phyloP scores from a whole-genome alignment of 1,140 invertebrate genomes.

The Drosophila erecta region DNA sequence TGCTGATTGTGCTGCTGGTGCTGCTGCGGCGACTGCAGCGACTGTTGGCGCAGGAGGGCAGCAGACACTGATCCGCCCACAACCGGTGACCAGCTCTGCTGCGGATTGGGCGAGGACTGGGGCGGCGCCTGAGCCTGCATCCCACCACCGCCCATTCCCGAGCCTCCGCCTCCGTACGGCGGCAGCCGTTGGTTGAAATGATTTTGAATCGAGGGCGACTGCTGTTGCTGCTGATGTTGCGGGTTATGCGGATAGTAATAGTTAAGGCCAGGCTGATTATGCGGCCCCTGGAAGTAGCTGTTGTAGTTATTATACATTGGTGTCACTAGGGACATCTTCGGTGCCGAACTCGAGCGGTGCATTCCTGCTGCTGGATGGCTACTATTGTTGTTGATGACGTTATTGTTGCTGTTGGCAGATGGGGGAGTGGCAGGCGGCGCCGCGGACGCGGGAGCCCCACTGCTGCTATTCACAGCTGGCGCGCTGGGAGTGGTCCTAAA shows the following conservation, averaged over 20 bases:
- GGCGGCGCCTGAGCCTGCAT: conserved; percentile 6
- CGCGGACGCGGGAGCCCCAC: conserved; percentile 3
- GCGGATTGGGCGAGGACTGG: conserved; percentile 41
- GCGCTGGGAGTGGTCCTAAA: conserved; percentile 40
- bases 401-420: conserved; percentile 50
- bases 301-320: conserved; percentile 68
- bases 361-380: conserved; percentile 42
- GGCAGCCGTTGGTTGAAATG: conserved; percentile 67
- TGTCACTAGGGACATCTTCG: conserved; percentile 67
- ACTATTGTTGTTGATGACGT: conserved; percentile 55
- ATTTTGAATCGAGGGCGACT: conserved; percentile 24
- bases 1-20: conserved; percentile 57
- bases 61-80: conserved; percentile 79
- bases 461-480: conserved; percentile 28
- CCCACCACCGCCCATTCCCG: conserved; percentile 15
- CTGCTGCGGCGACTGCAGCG: conserved; percentile 60
- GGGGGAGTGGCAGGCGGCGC: conserved; percentile 31
- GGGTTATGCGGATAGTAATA: conserved; percentile 56
- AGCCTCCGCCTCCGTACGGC: conserved; percentile 39
- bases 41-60: conserved; percentile 71
- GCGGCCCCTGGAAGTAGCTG: conserved; percentile 58
- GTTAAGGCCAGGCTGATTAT: conserved; percentile 49
- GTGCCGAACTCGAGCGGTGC: conserved; percentile 70
- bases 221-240: conserved; percentile 4
- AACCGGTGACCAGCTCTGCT: conserved; percentile 80